These are phyloP conservation scores for Azemiops feae DNA, from an alignment of 2,113 vertebrate genomes.

Conservation along the genomic window DNA sequence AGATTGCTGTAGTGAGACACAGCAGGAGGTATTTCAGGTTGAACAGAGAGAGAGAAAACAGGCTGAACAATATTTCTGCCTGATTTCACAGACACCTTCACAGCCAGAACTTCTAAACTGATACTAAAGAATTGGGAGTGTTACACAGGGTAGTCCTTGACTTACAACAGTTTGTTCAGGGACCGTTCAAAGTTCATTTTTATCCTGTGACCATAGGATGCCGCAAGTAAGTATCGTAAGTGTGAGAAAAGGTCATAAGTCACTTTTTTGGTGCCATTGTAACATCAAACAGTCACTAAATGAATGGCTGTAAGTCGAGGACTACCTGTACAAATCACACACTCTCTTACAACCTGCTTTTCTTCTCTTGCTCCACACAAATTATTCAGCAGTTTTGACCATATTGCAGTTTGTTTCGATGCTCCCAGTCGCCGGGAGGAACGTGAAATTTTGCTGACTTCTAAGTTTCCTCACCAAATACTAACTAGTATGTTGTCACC, in stretches of 20 bases:
- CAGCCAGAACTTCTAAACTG: not conserved
- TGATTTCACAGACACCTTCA: not conserved
- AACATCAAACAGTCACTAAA: too few species aligned
- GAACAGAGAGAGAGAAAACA: conserved; percentile 4
- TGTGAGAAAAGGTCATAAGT: not conserved
- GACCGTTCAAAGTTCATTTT: not conserved
- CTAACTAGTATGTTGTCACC: not conserved
- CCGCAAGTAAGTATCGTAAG: not conserved
- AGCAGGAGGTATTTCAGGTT: not conserved
- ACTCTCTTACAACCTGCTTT: not conserved
- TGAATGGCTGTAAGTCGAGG: too few species aligned
- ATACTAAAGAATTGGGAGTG: not conserved
- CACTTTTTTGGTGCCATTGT: too few species aligned
- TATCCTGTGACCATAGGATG: not conserved
- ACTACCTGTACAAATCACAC: too few species aligned
- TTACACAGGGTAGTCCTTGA: not conserved
- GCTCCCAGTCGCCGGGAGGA: not conserved
- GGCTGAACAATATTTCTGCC: not conserved
- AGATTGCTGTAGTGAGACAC: rapidly evolving
- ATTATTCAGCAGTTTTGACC: not conserved
- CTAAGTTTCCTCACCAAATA: not conserved
- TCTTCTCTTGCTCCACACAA: not conserved
- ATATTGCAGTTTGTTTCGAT: not conserved
- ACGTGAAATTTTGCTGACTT: not conserved
- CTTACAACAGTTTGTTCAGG: not conserved